Percentiles rank a stretch among this genome's conserved stretches.
These are phyloP conservation scores for Liasis olivaceus DNA, from an alignment of 2,797 vertebrate genomes.

Conservation along the genomic window DNA sequence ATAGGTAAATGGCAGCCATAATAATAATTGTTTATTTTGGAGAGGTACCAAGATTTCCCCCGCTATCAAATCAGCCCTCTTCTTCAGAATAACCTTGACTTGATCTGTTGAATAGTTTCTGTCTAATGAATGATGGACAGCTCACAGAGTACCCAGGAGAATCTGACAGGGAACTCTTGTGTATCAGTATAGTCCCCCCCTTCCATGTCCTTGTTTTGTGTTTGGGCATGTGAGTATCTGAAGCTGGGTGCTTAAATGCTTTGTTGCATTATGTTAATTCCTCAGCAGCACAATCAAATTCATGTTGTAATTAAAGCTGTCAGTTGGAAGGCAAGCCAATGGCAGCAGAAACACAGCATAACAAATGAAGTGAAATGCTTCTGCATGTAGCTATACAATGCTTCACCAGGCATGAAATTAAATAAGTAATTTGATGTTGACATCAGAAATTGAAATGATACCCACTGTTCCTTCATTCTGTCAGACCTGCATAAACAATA, in stretches of 20 bases:
- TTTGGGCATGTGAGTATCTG: slow-evolving; percentile 24
- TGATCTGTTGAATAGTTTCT: neutral
- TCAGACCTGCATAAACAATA: slow-evolving; percentile 83
- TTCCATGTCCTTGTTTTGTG: slow-evolving; percentile 23
- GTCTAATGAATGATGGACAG: neutral
- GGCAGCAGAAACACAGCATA: slow-evolving; percentile 88
- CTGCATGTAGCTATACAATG: slow-evolving; percentile 91
- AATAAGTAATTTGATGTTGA: slow-evolving; percentile 99
- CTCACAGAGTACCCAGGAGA: neutral
- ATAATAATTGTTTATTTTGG: neutral
- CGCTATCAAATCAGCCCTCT: neutral
- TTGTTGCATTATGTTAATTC: slow-evolving; percentile 87
- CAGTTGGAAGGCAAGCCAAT: slow-evolving; percentile 90
- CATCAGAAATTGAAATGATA: slow-evolving; percentile 98
- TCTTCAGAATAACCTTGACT: rapidly evolving
- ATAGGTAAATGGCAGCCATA: neutral
- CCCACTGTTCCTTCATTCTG: slow-evolving; percentile 87
- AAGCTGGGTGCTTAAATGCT: slow-evolving; percentile 75
- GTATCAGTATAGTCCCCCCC: neutral
- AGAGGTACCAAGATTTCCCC: neutral
- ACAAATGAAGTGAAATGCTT: slow-evolving; percentile 94
- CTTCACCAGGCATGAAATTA: slow-evolving; percentile 98
- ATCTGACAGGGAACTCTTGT: slow-evolving; percentile 17
- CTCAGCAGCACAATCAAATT: slow-evolving; percentile 89
- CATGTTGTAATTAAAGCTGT: slow-evolving; percentile 97